Conservation (phyloP, 1,140 invertebrate species). For the Drosophila bipectinata region DNA sequence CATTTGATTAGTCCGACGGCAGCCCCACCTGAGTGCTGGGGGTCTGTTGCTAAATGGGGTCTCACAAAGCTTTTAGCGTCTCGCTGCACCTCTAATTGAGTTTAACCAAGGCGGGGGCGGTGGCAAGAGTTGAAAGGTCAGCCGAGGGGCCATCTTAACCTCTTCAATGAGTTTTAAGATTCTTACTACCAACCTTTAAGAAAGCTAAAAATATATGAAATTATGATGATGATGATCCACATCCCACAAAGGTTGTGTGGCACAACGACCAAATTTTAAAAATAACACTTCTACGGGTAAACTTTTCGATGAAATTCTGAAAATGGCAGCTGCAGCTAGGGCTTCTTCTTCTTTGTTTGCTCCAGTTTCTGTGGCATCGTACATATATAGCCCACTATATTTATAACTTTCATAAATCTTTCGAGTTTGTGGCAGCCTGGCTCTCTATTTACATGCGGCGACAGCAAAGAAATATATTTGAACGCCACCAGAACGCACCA, state of each 20-base stretch:
- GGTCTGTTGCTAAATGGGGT: constrained; percentile 15
- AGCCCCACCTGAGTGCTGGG: neutral
- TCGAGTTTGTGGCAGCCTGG: constrained; percentile 20
- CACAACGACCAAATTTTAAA: constrained; percentile 33
- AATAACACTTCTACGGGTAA: constrained; percentile 25
- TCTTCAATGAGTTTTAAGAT: no score
- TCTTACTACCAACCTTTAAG: no score
- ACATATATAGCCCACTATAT: constrained; percentile 28
- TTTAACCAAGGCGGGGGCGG: constrained; percentile 9
- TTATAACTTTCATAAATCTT: constrained; percentile 60
- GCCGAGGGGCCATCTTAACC: neutral
- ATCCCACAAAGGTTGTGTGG: neutral
- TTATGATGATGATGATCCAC: no score
- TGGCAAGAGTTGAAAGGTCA: constrained; percentile 32
- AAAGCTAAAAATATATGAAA: no score
- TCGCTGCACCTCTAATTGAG: constrained; percentile 52
- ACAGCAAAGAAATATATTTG: constrained; percentile 40
- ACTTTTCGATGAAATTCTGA: constrained; percentile 43
- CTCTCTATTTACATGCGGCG: constrained; percentile 40
- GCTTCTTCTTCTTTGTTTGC: constrained; percentile 41
- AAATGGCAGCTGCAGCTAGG: constrained; percentile 23
- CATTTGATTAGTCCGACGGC: constrained; percentile 50
- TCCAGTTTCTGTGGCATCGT: constrained; percentile 25
- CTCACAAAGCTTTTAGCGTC: constrained; percentile 59
- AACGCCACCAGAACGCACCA: constrained; percentile 13